phyloP scores from a whole-genome alignment of 2,113 vertebrate genomes.

The Coptodon rendalli region DNA sequence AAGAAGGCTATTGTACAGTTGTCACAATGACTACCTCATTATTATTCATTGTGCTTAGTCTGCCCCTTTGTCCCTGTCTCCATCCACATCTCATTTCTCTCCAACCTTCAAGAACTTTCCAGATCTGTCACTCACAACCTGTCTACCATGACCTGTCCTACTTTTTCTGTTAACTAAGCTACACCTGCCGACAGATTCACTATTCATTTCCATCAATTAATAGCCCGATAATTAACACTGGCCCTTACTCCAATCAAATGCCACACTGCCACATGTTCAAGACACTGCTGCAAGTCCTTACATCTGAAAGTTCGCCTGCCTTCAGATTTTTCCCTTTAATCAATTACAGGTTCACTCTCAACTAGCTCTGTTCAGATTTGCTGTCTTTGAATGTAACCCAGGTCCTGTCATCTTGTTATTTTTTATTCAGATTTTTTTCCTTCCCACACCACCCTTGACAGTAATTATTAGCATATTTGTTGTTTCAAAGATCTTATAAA shows the following conservation, averaged over 20 bases:
- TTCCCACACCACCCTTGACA: not conserved
- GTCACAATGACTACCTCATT: not conserved
- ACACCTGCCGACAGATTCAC: not conserved
- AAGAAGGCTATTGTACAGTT: not conserved
- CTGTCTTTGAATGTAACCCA: not conserved
- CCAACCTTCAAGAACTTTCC: not conserved
- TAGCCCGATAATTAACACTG: not conserved
- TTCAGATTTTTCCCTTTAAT: not conserved
- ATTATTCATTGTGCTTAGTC: not conserved
- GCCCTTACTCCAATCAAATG: not conserved
- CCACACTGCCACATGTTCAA: not conserved
- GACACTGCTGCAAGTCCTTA: not conserved
- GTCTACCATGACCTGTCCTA: not conserved
- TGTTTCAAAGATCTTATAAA: not conserved
- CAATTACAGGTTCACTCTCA: not conserved
- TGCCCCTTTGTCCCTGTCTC: not conserved
- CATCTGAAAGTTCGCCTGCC: not conserved
- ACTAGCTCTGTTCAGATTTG: not conserved
- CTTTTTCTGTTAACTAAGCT: not conserved
- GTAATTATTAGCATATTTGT: not conserved
- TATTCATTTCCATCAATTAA: not conserved
- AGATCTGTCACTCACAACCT: not conserved
- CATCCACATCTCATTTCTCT: not conserved
- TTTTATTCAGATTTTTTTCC: not conserved
- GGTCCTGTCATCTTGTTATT: not conserved